Evolutionary conservation across 1,140 invertebrate genomes (phyloP).

Genomic region (Arctopsyche grandis): DNA sequence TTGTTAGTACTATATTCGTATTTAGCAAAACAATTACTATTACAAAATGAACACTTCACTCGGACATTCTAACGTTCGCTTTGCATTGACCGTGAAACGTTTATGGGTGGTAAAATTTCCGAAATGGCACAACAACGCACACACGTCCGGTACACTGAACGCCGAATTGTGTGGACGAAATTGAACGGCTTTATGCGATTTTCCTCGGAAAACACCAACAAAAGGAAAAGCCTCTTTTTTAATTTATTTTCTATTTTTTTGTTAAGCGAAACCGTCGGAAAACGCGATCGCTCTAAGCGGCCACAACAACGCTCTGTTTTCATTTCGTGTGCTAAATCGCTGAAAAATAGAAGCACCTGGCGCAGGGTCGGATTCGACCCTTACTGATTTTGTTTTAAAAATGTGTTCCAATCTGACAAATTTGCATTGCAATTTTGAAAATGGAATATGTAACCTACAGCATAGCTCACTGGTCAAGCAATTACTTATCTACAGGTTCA

Average conservation of each 20-base stretch:
- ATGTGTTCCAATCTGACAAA: too few relatives aligned
- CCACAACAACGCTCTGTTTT: slow-evolving; percentile 40
- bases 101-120: neutral
- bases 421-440: too few relatives aligned
- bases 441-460: too few relatives aligned
- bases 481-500: too few relatives aligned
- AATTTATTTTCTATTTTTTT: neutral
- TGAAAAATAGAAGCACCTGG: slow-evolving; percentile 45
- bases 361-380: slow-evolving; percentile 38
- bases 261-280: slow-evolving; percentile 30
- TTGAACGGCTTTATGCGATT: neutral
- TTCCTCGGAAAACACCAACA: neutral
- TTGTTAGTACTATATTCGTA: too few relatives aligned
- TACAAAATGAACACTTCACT: neutral
- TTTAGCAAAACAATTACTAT: neutral
- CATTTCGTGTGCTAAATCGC: slow-evolving; percentile 51
- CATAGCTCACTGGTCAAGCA: too few relatives aligned
- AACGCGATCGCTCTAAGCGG: slow-evolving; percentile 18
- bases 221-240: slow-evolving; percentile 2
- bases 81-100: slow-evolving; percentile 12
- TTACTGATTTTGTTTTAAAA: neutral
- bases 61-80: neutral
- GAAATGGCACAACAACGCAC: neutral
- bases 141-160: neutral
- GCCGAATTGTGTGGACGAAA: neutral